These are phyloP conservation scores for Dendropsophus ebraccatus DNA, from an alignment of 2,113 vertebrate species.

Conservation along the genomic window DNA sequence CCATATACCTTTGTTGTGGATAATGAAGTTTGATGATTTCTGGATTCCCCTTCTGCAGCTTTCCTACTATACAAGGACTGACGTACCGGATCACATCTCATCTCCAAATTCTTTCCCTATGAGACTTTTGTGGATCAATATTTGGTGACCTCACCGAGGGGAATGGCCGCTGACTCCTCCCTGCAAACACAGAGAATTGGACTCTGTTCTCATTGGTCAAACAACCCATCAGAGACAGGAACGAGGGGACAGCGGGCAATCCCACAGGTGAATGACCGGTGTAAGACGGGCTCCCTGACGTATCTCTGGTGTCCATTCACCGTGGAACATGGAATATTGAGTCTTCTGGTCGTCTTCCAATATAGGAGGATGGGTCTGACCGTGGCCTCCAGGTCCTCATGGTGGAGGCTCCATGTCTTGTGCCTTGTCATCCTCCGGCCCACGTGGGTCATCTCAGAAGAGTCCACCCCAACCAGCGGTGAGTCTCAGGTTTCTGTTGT, in stretches of 20 bases:
- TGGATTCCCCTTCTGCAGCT: neutral
- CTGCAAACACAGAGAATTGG: slow-evolving; percentile 9
- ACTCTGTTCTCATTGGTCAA: slow-evolving; percentile 26
- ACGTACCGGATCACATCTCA: neutral
- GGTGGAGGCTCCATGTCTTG: neutral
- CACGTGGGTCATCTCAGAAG: neutral
- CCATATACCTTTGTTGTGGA: neutral
- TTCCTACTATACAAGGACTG: neutral
- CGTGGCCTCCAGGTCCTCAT: neutral
- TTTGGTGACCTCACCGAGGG: neutral
- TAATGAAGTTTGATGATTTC: neutral
- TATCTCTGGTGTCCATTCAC: neutral
- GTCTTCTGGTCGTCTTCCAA: neutral
- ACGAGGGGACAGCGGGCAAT: neutral
- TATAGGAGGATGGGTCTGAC: neutral
- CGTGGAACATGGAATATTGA: neutral
- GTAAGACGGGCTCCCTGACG: neutral
- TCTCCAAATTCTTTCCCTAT: neutral
- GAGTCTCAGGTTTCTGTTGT: neutral
- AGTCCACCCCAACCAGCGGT: neutral
- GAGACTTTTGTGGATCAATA: slow-evolving; percentile 2
- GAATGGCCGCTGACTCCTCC: slow-evolving; percentile 1
- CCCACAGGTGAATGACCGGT: neutral
- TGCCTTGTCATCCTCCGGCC: neutral
- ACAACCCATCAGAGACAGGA: neutral